Percentiles rank a stretch among this genome's conserved stretches.
Conservation (phyloP, 2,888 invertebrate genomes). For the Cataglyphis albicans region DNA sequence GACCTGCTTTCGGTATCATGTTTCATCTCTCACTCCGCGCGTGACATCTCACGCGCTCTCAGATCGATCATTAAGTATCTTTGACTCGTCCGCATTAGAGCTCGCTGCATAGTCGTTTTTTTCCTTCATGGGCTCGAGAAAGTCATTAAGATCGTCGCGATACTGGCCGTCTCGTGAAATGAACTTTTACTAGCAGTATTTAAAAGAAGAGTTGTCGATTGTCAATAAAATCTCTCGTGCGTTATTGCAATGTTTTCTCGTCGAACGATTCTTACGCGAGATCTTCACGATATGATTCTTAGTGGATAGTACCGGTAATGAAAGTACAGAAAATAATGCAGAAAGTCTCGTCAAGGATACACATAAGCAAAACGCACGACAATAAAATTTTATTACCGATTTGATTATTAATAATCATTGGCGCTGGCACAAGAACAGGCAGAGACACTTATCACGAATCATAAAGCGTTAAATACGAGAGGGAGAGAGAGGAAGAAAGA, state of each 20-base stretch:
- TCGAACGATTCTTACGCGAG: conserved; percentile 38
- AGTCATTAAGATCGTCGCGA: conserved; percentile 62
- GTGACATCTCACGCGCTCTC: conserved; percentile 55
- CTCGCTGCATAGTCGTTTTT: conserved; percentile 55
- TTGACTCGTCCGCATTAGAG: conserved; percentile 71
- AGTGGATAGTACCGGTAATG: not conserved
- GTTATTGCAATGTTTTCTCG: conserved; percentile 33
- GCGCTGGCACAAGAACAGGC: not conserved
- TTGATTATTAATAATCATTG: conserved; percentile 43
- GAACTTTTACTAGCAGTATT: conserved; percentile 41
- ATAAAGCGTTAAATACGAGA: conserved; percentile 35
- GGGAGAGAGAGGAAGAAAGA: not conserved
- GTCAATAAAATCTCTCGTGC: conserved; percentile 61
- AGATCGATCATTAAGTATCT: conserved; percentile 70
- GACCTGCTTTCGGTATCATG: not conserved
- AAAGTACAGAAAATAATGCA: conserved; percentile 15
- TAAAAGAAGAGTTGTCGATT: conserved; percentile 57
- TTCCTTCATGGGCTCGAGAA: conserved; percentile 59
- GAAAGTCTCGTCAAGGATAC: not conserved
- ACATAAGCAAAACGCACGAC: conserved; percentile 4
- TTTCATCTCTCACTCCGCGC: not conserved
- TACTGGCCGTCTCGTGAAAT: conserved; percentile 38
- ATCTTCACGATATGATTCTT: conserved; percentile 4
- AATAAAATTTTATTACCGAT: conserved; percentile 2
- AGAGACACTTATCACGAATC: conserved; percentile 38